Evolutionary conservation across 2,888 invertebrate genomes (phyloP), one percentile per base, ranked within the genome.

Genomic region (Agrochola lychnidis): DNA sequence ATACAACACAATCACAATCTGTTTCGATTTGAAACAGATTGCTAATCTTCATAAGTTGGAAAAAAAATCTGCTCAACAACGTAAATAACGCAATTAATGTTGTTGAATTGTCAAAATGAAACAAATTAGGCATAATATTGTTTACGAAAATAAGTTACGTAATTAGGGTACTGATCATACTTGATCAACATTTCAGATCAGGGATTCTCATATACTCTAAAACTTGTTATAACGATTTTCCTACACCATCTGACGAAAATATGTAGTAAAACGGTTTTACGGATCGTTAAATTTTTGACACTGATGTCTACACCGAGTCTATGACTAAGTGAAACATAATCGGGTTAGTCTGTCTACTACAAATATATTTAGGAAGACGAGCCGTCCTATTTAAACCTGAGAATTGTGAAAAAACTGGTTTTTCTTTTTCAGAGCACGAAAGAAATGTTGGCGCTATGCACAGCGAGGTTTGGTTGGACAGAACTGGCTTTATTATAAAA

Each of bases 281-380:
- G 57, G 45, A 25, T n/a, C 57, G 63, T 45, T 57, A 64, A 73
- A 74, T 51, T 7, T 53, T 68, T 22, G 51, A 80, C 45, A 59
- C 36, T 16, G 19, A 56, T 51, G 70, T 80, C 70, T 67, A 56
- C 70, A 61, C 45, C 0, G 48, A 69, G 75, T 69, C 40, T 64
- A 45, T 74, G 74, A 79, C 68, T 64, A 30, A 64, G 78, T 79
- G 78, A 57, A 68, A 61, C 72, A 72, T 76, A 79, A 75, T 78
- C 68, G 36, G 56, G 63, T 79, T 68, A 79, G 67, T 45, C 25
- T 74, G 79, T 80, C 68, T 74, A 64, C 73, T 51, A 53, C 14
- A 53, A 68, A 57, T 74, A 69, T 80, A 74, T 79, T 64, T 79
- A 74, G 63, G 5, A n/a, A 57, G 16, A 72, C 80, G 5, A 48